Conservation (phyloP, 2,797 vertebrate genomes). For the Gadopsis bispinosus region DNA sequence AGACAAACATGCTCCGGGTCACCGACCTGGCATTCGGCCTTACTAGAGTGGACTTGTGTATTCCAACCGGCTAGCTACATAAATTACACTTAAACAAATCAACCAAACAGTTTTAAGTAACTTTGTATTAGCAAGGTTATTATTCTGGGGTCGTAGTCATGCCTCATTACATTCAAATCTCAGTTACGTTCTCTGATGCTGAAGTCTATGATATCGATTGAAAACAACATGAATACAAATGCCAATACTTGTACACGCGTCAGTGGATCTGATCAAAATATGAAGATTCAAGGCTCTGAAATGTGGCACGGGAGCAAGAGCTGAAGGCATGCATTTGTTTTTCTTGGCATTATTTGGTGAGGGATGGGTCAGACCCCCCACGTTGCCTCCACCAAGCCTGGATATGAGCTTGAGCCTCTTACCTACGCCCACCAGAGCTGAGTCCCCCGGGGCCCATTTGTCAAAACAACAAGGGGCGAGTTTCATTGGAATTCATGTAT, state of each 20-base stretch:
- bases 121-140: neutral
- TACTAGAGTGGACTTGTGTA: neutral
- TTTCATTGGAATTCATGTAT: slow-evolving; percentile 83
- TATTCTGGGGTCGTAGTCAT: neutral
- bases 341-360: neutral
- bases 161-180: slow-evolving; percentile 19
- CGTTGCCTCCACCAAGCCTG: neutral
- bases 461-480: slow-evolving; percentile 58
- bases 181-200: slow-evolving; percentile 1
- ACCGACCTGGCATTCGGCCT: slow-evolving; percentile 26
- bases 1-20: slow-evolving; percentile 48
- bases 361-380: neutral
- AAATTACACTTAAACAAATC: slow-evolving; percentile 5
- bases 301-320: neutral
- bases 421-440: slow-evolving; percentile 39
- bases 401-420: neutral
- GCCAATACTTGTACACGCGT: slow-evolving; percentile 36
- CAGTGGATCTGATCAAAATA: slow-evolving; percentile 20
- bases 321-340: neutral
- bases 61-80: slow-evolving; percentile 14
- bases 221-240: slow-evolving; percentile 52
- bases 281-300: slow-evolving; percentile 10
- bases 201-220: slow-evolving; percentile 23
- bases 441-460: slow-evolving; percentile 51
- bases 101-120: slow-evolving; percentile 8